phyloP scores from a whole-genome alignment of 1,140 invertebrate genomes.

The Heliothis subflexa region DNA sequence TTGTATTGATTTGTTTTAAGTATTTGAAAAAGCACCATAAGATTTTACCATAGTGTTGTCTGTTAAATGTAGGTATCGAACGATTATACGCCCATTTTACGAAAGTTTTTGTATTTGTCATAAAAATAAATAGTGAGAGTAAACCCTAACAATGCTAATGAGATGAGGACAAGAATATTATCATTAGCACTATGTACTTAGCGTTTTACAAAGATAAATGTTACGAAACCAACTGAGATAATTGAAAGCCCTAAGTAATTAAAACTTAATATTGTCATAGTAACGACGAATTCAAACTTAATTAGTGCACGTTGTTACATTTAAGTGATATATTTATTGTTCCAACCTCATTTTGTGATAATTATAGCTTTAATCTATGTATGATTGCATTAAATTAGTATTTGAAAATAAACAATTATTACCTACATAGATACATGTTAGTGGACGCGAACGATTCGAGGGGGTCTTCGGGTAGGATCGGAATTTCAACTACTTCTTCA shows the following conservation, averaged over 20 bases:
- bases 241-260: constrained; percentile 4
- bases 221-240: background rate
- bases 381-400: constrained; percentile 22
- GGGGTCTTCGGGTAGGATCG: background rate
- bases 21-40: too few species aligned
- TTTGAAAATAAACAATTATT: constrained; percentile 57
- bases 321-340: constrained; percentile 42
- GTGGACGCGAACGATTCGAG: constrained; percentile 39
- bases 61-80: too few species aligned
- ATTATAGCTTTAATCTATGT: constrained; percentile 27
- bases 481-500: background rate
- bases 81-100: too few species aligned
- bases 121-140: too few species aligned
- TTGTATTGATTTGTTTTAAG: too few species aligned
- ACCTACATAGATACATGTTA: constrained; percentile 73
- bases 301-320: constrained; percentile 1
- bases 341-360: constrained; percentile 40
- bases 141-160: too few species aligned
- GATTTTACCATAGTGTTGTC: too few species aligned
- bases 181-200: background rate
- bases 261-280: constrained; percentile 5
- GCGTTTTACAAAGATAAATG: background rate
- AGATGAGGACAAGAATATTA: background rate
- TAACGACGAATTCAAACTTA: constrained; percentile 16
- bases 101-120: too few species aligned